A percentile compares a stretch with the other conserved stretches of the same genome.
These are phyloP conservation scores for Rhinoraja longicauda DNA, from an alignment of 2,797 vertebrate genomes.

Conservation along the genomic window DNA sequence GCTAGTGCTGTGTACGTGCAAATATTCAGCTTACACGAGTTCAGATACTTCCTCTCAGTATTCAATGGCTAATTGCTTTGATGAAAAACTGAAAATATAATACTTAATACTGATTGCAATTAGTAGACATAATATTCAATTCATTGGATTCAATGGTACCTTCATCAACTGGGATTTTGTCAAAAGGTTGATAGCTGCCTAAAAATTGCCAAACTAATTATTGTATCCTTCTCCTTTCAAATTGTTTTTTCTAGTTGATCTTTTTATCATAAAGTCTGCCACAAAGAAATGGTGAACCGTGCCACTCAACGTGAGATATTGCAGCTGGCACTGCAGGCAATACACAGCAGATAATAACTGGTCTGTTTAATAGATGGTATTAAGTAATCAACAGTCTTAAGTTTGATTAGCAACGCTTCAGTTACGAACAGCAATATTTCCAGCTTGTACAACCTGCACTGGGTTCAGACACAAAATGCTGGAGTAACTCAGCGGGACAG, in stretches of 20 bases:
- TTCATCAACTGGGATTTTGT: background rate
- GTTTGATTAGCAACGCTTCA: background rate
- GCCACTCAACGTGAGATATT: background rate
- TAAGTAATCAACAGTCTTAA: conserved; percentile 15
- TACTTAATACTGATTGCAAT: background rate
- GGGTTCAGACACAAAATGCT: too few species aligned
- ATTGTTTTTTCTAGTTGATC: background rate
- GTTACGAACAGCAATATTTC: background rate
- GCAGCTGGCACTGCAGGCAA: background rate
- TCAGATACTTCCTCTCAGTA: background rate
- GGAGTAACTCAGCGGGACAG: too few species aligned
- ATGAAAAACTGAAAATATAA: background rate
- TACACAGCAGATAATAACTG: background rate
- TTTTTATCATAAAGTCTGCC: background rate
- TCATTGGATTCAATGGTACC: too few species aligned
- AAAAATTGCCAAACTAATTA: background rate
- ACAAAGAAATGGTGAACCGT: background rate
- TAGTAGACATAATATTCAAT: background rate
- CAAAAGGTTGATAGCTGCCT: background rate
- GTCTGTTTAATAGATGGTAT: background rate
- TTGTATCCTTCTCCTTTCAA: background rate
- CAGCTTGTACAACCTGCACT: background rate
- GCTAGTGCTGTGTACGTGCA: background rate
- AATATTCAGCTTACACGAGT: background rate
- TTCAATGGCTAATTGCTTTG: background rate